These are phyloP conservation scores for Corythornis madagascariensis DNA, from an alignment of 2,113 vertebrate species.

Conservation along the genomic window DNA sequence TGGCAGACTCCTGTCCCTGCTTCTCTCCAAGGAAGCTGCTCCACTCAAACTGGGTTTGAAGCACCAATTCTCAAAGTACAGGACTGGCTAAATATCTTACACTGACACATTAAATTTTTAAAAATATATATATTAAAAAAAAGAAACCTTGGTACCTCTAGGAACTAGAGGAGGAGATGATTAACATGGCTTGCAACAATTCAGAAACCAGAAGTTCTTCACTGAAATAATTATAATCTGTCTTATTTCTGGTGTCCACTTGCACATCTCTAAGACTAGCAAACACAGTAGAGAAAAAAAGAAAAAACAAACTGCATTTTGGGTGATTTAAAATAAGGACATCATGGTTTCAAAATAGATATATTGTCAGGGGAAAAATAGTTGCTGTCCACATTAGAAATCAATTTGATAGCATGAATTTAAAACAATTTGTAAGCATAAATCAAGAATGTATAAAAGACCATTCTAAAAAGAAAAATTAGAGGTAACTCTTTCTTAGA, in stretches of 20 bases:
- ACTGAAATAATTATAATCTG: background rate
- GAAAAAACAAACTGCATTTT: background rate
- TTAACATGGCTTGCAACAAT: background rate
- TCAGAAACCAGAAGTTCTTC: background rate
- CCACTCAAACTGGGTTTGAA: background rate
- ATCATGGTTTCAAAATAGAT: background rate
- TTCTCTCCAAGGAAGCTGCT: background rate
- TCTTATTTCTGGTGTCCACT: background rate
- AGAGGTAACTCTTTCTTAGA: background rate
- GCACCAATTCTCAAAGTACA: background rate
- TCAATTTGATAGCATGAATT: background rate
- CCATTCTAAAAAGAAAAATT: background rate
- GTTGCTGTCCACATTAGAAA: background rate
- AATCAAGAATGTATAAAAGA: background rate
- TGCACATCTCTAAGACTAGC: background rate
- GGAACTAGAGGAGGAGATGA: background rate
- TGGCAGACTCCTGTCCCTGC: background rate
- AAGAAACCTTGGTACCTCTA: background rate
- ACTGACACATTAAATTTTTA: background rate
- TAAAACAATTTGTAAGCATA: background rate
- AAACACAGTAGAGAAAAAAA: background rate
- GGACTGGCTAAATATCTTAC: background rate
- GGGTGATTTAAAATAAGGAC: background rate
- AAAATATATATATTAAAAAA: fast-evolving
- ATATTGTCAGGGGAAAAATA: background rate